Conservation (phyloP, 1,140 invertebrate genomes). For the Cyclargus thomasi region DNA sequence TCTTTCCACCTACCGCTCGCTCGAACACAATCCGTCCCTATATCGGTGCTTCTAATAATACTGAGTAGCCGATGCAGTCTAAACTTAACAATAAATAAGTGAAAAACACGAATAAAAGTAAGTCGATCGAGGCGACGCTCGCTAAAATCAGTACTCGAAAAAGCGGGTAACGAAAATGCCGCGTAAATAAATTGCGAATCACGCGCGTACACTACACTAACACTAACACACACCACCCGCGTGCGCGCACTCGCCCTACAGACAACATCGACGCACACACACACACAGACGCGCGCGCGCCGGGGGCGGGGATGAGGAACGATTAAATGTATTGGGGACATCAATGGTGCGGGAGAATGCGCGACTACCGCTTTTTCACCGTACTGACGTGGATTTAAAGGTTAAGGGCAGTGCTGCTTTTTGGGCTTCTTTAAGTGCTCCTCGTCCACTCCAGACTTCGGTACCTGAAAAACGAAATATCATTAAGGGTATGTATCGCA, state of each 20-base stretch:
- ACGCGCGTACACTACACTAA: constrained; percentile 46
- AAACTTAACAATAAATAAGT: constrained; percentile 54
- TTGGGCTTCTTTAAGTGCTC: constrained; percentile 90
- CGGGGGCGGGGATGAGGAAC: constrained; percentile 34
- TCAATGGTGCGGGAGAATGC: constrained; percentile 32
- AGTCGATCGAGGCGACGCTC: constrained; percentile 19
- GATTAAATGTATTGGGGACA: constrained; percentile 32
- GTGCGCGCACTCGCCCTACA: constrained; percentile 31
- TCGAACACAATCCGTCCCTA: constrained; percentile 37
- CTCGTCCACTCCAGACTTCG: constrained; percentile 87
- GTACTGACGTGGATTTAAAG: constrained; percentile 65
- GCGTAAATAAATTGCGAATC: constrained; percentile 44
- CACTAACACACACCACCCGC: constrained; percentile 41
- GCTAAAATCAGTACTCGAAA: constrained; percentile 59
- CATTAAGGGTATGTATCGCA: neutral
- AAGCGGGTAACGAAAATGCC: constrained; percentile 49
- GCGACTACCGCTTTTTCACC: constrained; percentile 54
- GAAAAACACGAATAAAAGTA: constrained; percentile 37
- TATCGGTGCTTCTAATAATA: constrained; percentile 44
- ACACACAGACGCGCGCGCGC: constrained; percentile 25
- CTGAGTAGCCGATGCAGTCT: constrained; percentile 46
- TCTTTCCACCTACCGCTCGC: no score
- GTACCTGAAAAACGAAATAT: constrained; percentile 69
- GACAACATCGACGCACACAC: constrained; percentile 19
- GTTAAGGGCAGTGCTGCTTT: constrained; percentile 80